Evolutionary conservation across 2,888 invertebrate species (phyloP), one percentile per base, ranked within the genome.

Genomic region (Pharmacophagus antenor): DNA sequence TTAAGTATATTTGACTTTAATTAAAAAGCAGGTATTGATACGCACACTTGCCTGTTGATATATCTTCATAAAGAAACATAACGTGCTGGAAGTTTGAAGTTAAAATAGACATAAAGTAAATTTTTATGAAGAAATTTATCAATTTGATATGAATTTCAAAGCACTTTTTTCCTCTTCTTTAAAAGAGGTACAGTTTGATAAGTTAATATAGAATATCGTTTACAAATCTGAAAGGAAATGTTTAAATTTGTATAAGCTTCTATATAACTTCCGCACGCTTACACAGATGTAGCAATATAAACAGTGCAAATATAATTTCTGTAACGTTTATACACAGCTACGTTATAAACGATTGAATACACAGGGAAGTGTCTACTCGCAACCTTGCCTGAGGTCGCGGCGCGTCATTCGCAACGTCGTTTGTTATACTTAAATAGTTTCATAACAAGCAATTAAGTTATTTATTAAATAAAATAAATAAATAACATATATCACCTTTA

Each of bases 381-480:
- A 84, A 87, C 89, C 89, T 89, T 90, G 89, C 79, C 73, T 77
- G 85, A 89, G 89, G 89, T 88, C 87, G 80, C 76, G 70, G 61
- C 77, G 76, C 85, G 87, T 87, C 88, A 85, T 79, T 82, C 77
- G 83, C 82, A 80, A 82, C 85, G 82, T n/a, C n/a, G n/a, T 80
- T 81, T 80, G 80, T 71, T 72, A 74, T 66, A 66, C 68, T 65
- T 82, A 84, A 79, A 84, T 80, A 76, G 82, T 86, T 83, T 81
- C 82, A 85, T 85, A 85, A 82, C 73, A 69, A 77, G 74, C 76
- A 80, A 75, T 72, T 75, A 61, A 47, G 15, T 20, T 22, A 22
- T 47, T 22, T 47, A 47, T 22, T 10, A 15, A 47, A 22, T 15
- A 47, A 47, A 6, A 47, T 12, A 21, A 20, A 22, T 4, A 47